Evolutionary conservation across 2,888 invertebrate species (phyloP), one percentile per base, ranked within the genome.

Genomic region (Nemotelus pantherinus): DNA sequence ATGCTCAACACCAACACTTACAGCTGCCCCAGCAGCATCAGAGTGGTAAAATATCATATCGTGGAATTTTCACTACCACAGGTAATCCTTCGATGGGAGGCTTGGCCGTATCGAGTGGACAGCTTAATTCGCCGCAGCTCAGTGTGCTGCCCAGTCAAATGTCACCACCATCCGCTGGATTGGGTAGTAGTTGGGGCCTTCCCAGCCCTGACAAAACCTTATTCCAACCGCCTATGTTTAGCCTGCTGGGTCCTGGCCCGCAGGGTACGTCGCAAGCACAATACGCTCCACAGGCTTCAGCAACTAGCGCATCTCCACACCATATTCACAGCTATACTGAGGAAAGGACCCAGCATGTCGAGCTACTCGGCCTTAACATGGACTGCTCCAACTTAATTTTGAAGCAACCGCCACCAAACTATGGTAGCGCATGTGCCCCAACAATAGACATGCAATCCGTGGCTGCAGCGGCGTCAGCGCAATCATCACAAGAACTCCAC

Each of bases 11-110:
- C 63, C 78, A 76, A 63, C 85, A 86, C 80, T 87, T 88, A 79
- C 86, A 88, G 80, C 86, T 85, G 80, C 87, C 86, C 57, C 85
- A 85, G 79, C 87, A 87, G 76, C 86, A 85, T 84, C 75, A 89
- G 89, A 89, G 90, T 81, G 86, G 86, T 81, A 89, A 89, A 86
- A 88, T 89, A 83, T 89, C 89, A 82, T 93, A 93, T 88, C 90
- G 92, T 81, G 92, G 91, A 79, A 91, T 93, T 79, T 93, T 94
- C 87, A 92, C 93, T 81, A 92, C 93, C 78, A 91, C 93, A 82
- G 89, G 89, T 85, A 88, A 85, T 86, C 85, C 85, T 84, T 88
- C 83, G 84, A 88, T 83, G 84, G 84, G 84, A 71, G 82, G 83
- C 45, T 81, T 83, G 25, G 81, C 81, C 79, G 80, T 82, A 76